Evolutionary conservation across 2,113 vertebrate species (phyloP).

Genomic region (Vombatus ursinus): DNA sequence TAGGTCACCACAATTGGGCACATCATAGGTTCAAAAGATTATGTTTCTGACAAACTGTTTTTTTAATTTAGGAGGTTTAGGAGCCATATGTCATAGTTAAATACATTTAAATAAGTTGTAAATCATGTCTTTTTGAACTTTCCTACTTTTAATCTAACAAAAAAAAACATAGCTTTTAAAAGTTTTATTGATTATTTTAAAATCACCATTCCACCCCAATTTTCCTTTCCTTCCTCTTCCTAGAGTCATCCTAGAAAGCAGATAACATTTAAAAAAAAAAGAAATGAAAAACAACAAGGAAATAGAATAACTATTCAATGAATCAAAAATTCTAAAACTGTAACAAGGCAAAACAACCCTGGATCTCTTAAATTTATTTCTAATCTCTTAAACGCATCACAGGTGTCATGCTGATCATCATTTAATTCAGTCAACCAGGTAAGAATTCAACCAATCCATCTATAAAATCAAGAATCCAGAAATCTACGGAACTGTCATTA

Average conservation of each 20-base stretch:
- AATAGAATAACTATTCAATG: too few species aligned
- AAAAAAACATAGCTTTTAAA: conserved; percentile 76
- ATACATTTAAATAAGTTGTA: conserved; percentile 41
- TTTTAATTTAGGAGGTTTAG: conserved; percentile 7
- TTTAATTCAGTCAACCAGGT: conserved; percentile 72
- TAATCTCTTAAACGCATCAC: conserved; percentile 41
- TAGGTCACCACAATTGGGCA: neutral
- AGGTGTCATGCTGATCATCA: conserved; percentile 70
- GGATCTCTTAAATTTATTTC: too few species aligned
- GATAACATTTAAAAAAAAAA: too few species aligned
- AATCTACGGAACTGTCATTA: conserved; percentile 72
- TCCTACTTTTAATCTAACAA: conserved; percentile 41
- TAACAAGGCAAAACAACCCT: too few species aligned
- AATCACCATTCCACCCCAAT: too few species aligned
- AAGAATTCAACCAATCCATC: conserved; percentile 77
- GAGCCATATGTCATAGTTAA: neutral
- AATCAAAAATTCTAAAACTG: too few species aligned
- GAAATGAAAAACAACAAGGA: too few species aligned
- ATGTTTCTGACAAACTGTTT: neutral
- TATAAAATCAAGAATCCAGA: conserved; percentile 73
- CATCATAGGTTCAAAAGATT: conserved; percentile 14
- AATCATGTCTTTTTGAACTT: conserved; percentile 6
- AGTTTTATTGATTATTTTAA: conserved; percentile 11
- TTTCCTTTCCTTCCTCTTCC: too few species aligned
- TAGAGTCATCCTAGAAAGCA: too few species aligned